These are phyloP conservation scores for Sipha flava DNA, from an alignment of 1,140 invertebrate genomes.

Conservation along the genomic window DNA sequence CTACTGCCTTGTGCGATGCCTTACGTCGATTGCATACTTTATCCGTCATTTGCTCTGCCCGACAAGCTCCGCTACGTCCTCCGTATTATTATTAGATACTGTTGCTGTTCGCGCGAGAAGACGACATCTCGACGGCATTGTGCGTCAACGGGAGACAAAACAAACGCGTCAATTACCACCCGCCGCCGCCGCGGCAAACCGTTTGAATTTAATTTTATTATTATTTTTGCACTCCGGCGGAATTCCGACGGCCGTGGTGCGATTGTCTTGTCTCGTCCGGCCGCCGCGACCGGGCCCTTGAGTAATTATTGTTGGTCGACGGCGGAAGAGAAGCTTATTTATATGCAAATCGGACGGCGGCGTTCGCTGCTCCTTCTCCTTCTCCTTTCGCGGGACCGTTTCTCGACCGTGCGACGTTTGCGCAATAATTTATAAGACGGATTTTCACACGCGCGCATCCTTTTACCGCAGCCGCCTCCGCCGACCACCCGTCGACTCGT, in stretches of 20 bases:
- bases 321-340: neutral
- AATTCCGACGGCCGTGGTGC: neutral
- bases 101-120: no score
- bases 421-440: neutral
- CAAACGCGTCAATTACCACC: neutral
- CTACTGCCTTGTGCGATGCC: no score
- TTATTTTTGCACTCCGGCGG: neutral
- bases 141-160: neutral
- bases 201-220: neutral
- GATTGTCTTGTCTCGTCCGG: conserved; percentile 4
- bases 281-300: neutral
- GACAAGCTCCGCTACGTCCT: no score
- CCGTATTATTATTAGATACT: no score
- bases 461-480: neutral
- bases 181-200: neutral
- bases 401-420: no score
- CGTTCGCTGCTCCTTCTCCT: no score
- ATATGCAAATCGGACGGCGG: neutral
- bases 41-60: no score
- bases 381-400: no score
- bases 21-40: no score
- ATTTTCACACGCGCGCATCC: neutral
- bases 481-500: neutral
- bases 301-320: conserved; percentile 5
- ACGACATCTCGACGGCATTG: neutral